A percentile compares a stretch with the other conserved stretches of the same genome.
phyloP scores from a whole-genome alignment of 2,797 vertebrate species.

The Bryconaethiops microstoma region DNA sequence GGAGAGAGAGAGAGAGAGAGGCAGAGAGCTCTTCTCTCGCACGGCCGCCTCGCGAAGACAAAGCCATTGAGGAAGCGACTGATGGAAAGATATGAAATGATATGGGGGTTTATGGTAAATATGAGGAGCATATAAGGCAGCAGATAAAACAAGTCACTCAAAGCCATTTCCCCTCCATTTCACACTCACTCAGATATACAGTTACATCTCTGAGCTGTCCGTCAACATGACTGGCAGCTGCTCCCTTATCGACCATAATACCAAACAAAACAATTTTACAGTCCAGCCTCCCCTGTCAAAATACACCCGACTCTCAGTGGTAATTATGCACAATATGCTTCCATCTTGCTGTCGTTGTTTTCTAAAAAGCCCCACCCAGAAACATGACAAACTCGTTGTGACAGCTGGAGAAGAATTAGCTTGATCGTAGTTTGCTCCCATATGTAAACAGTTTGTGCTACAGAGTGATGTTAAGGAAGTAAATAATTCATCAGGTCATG shows the following conservation, averaged over 20 bases:
- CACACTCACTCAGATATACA: constrained; percentile 52
- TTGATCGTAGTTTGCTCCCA: constrained; percentile 12
- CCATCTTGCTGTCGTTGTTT: constrained; percentile 45
- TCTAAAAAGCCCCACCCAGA: constrained; percentile 28
- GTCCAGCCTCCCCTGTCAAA: constrained; percentile 51
- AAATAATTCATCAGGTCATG: constrained; percentile 2
- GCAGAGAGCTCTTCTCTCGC: constrained; percentile 35
- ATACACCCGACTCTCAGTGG: constrained; percentile 41
- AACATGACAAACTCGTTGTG: constrained; percentile 19
- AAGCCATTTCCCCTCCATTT: constrained; percentile 53
- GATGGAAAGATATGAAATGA: constrained; percentile 56
- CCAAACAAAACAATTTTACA: constrained; percentile 57
- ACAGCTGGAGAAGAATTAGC: constrained; percentile 13
- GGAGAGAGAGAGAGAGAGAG: background rate
- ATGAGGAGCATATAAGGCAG: constrained; percentile 55
- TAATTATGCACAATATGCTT: constrained; percentile 52
- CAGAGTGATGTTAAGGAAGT: background rate
- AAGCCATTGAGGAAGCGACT: constrained; percentile 56
- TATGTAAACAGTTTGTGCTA: constrained; percentile 15
- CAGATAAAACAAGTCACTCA: constrained; percentile 63
- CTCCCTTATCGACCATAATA: constrained; percentile 60
- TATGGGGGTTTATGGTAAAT: constrained; percentile 61
- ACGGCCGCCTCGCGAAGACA: constrained; percentile 46
- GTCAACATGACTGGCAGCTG: constrained; percentile 61
- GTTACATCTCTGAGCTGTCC: constrained; percentile 60